Percentiles rank a stretch among this genome's conserved stretches.
These are phyloP conservation scores for Lasius fuliginosus DNA, from an alignment of 2,888 invertebrate genomes.

Conservation along the genomic window DNA sequence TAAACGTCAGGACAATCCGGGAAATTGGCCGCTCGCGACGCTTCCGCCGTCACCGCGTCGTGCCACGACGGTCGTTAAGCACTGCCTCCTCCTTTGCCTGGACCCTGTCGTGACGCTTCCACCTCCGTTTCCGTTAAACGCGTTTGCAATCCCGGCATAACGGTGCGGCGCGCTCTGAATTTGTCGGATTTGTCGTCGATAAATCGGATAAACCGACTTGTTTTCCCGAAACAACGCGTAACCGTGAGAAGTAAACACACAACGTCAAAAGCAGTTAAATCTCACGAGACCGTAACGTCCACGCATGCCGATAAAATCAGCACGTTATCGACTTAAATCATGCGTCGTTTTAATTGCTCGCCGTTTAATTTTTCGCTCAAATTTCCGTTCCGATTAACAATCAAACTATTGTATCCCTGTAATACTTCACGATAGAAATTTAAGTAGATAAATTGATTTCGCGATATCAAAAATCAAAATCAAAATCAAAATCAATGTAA, in stretches of 20 bases:
- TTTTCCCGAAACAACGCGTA: constrained; percentile 43
- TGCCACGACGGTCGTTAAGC: constrained; percentile 51
- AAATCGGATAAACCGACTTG: constrained; percentile 57
- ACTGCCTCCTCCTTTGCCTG: constrained; percentile 36
- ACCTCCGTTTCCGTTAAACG: constrained; percentile 11
- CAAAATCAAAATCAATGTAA: neutral
- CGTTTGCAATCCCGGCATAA: constrained; percentile 34
- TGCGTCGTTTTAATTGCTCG: neutral
- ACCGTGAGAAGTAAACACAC: constrained; percentile 38
- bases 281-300: neutral
- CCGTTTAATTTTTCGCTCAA: constrained; percentile 1
- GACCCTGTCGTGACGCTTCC: constrained; percentile 44
- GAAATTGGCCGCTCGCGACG: constrained; percentile 72
- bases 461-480: neutral
- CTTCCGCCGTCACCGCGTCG: constrained; percentile 58
- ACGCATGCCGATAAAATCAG: neutral
- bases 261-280: constrained; percentile 36
- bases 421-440: neutral
- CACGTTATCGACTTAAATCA: constrained; percentile 32
- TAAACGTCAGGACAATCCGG: constrained; percentile 82
- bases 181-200: constrained; percentile 51
- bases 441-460: neutral
- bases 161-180: constrained; percentile 37
- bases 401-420: neutral
- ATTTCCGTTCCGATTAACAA: neutral